A percentile compares a stretch with the other conserved stretches of the same genome.
These are phyloP conservation scores for Pelobates fuscus DNA, from an alignment of 2,113 vertebrate species.

Conservation along the genomic window DNA sequence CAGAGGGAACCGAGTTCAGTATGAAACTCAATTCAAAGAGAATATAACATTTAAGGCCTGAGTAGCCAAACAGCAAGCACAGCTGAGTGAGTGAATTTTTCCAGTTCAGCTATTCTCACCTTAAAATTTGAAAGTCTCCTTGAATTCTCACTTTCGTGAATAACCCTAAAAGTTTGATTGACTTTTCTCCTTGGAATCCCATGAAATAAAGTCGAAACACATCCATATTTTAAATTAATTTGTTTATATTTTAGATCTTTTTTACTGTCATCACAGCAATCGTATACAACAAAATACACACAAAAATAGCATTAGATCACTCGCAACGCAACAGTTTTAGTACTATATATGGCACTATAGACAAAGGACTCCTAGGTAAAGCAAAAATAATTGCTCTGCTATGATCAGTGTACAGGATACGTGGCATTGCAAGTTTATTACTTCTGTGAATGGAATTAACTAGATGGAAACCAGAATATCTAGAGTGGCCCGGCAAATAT, in stretches of 20 bases:
- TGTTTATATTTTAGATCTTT: slow-evolving; percentile 57
- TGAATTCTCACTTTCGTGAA: too few relatives aligned
- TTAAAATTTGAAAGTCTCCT: too few relatives aligned
- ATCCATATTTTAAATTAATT: slow-evolving; percentile 67
- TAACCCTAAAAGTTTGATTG: too few relatives aligned
- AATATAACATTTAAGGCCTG: too few relatives aligned
- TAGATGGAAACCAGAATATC: slow-evolving; percentile 54
- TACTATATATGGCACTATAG: slow-evolving; percentile 55
- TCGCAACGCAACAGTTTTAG: slow-evolving; percentile 63
- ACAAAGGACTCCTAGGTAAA: slow-evolving; percentile 54
- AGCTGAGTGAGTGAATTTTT: too few relatives aligned
- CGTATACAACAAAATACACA: slow-evolving; percentile 70
- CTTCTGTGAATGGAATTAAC: slow-evolving; percentile 54
- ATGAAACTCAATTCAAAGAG: too few relatives aligned
- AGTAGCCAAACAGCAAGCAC: too few relatives aligned
- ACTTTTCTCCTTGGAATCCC: too few relatives aligned
- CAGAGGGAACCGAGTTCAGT: too few relatives aligned
- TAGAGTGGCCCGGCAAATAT: slow-evolving; percentile 60
- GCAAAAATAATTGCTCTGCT: slow-evolving; percentile 51
- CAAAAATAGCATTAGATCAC: slow-evolving; percentile 59
- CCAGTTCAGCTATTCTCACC: too few relatives aligned
- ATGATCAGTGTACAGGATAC: slow-evolving; percentile 59
- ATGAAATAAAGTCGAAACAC: slow-evolving; percentile 10
- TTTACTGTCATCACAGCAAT: slow-evolving; percentile 69
- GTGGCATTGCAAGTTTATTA: slow-evolving; percentile 67